Evolutionary conservation across 2,797 vertebrate genomes (phyloP).

Genomic region (Botia almorhae): DNA sequence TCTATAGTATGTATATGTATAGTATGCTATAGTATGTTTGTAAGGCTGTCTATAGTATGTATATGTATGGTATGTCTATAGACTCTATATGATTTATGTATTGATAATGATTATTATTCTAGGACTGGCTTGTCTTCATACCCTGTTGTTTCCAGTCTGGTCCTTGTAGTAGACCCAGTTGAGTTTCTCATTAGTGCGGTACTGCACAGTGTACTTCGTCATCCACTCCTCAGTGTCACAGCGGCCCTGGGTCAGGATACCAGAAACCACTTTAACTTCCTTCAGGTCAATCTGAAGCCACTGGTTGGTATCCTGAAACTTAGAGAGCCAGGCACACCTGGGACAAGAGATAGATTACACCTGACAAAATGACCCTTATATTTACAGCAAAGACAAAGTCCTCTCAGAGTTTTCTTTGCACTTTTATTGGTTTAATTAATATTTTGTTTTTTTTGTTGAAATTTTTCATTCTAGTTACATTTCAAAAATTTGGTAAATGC

Average conservation of each 20-base stretch:
- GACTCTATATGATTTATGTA: background rate
- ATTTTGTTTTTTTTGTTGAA: too few species aligned
- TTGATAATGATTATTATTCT: background rate
- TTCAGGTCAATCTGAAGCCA: constrained; percentile 95
- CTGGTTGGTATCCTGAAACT: constrained; percentile 94
- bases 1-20: too few species aligned
- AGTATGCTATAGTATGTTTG: too few species aligned
- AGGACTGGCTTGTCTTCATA: constrained; percentile 68
- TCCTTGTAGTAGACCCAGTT: constrained; percentile 99
- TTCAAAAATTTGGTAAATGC: too few species aligned
- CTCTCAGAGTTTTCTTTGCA: too few species aligned
- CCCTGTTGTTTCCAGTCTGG: constrained; percentile 96
- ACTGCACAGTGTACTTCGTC: constrained; percentile 96
- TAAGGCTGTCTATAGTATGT: background rate
- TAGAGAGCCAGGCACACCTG: constrained; percentile 97
- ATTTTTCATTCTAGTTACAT: too few species aligned
- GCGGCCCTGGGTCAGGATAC: constrained; percentile 94
- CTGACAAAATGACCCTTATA: background rate
- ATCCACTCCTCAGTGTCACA: constrained; percentile 97
- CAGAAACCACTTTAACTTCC: constrained; percentile 90
- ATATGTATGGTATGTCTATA: background rate
- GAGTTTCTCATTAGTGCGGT: constrained; percentile 85
- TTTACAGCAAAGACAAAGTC: too few species aligned
- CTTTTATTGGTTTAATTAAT: too few species aligned
- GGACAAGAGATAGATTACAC: background rate